Conservation (phyloP, 2,113 vertebrate species). For the Furnarius figulus region DNA sequence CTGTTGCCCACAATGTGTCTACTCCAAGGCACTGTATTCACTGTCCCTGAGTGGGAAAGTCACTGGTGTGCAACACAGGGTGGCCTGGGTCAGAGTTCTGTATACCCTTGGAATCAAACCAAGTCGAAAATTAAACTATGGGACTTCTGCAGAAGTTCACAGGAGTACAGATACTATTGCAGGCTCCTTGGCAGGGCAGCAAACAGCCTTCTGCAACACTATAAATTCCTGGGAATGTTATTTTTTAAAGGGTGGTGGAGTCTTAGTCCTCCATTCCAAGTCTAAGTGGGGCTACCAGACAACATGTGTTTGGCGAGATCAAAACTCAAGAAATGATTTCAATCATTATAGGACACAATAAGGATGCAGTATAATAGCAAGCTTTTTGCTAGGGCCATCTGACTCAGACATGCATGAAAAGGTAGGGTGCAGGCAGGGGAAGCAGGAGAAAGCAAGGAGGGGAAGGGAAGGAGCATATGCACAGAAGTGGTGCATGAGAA, state of each 20-base stretch:
- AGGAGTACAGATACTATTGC: background rate
- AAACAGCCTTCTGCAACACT: background rate
- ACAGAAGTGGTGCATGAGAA: background rate
- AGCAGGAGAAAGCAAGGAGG: background rate
- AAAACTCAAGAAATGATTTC: background rate
- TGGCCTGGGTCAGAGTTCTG: background rate
- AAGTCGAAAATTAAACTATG: background rate
- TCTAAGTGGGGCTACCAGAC: background rate
- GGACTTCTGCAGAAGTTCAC: background rate
- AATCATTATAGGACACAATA: background rate
- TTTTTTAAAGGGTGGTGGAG: background rate
- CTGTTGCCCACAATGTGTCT: background rate
- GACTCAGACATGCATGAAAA: background rate
- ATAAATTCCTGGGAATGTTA: background rate
- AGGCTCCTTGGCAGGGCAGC: background rate
- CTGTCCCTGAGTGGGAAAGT: background rate
- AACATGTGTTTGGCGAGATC: background rate
- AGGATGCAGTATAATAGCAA: background rate
- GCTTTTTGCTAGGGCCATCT: background rate
- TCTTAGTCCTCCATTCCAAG: background rate
- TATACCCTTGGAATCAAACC: background rate
- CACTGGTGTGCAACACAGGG: background rate
- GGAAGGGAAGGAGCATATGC: background rate
- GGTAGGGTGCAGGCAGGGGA: background rate
- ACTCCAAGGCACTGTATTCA: background rate